phyloP scores from a whole-genome alignment of 2,888 invertebrate species.

The Pandemis corylana region DNA sequence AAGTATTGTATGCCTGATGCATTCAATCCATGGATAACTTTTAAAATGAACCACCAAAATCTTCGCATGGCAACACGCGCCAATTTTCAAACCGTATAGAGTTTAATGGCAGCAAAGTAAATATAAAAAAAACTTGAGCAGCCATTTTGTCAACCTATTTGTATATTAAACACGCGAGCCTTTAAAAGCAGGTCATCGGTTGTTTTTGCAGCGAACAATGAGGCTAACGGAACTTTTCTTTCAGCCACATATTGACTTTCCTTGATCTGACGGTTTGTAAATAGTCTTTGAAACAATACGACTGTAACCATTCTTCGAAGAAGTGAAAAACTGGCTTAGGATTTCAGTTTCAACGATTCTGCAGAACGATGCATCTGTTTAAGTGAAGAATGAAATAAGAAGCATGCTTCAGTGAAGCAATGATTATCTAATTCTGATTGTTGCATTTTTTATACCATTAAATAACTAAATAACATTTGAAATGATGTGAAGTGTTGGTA shows the following conservation, averaged over 20 bases:
- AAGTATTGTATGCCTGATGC: too few relatives aligned
- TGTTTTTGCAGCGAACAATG: constrained; percentile 54
- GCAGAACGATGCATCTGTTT: background rate
- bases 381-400: background rate
- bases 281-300: constrained; percentile 62
- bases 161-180: constrained; percentile 10
- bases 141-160: background rate
- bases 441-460: too few relatives aligned
- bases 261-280: constrained; percentile 62
- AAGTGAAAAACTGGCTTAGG: constrained; percentile 43
- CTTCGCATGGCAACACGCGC: too few relatives aligned
- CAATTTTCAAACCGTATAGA: too few relatives aligned
- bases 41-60: too few relatives aligned
- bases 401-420: too few relatives aligned
- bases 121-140: background rate
- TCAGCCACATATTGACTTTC: constrained; percentile 53
- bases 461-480: too few relatives aligned
- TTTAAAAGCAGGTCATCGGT: constrained; percentile 29
- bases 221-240: constrained; percentile 50
- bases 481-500: too few relatives aligned
- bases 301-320: constrained; percentile 56
- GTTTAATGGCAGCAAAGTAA: background rate
- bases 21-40: too few relatives aligned
- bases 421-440: too few relatives aligned
- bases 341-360: background rate